Percentiles rank a stretch among this genome's conserved stretches.
These are phyloP conservation scores for Petrocephalus sullivani DNA, from an alignment of 2,797 vertebrate genomes.

Conservation along the genomic window DNA sequence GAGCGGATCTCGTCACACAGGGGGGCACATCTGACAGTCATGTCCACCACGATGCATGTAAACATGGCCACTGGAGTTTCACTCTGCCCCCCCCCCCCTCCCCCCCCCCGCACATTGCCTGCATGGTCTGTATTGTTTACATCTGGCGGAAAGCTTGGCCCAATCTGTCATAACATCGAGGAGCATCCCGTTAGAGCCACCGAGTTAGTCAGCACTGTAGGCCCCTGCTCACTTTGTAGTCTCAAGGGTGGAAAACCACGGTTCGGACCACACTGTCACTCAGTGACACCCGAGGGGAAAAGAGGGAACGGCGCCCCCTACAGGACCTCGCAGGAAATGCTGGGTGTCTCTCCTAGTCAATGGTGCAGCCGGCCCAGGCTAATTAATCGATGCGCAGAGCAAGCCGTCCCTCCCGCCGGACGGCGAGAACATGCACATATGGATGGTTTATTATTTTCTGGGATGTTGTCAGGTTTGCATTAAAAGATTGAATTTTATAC, in stretches of 20 bases:
- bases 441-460: not conserved
- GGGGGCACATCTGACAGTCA: constrained; percentile 78
- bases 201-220: not conserved
- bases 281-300: not conserved
- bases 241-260: not conserved
- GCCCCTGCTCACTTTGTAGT: not conserved
- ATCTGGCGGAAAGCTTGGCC: not conserved
- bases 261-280: not conserved
- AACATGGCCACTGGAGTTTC: not conserved
- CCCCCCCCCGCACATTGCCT: not conserved
- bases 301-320: not conserved
- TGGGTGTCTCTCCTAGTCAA: not conserved
- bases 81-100: not conserved
- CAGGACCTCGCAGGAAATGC: not conserved
- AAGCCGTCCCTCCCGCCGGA: not conserved
- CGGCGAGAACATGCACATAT: not conserved
- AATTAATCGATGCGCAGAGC: not conserved
- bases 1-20: constrained; percentile 81
- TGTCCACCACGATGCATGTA: constrained; percentile 72
- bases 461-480: not conserved
- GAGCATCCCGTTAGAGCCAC: not conserved
- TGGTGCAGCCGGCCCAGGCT: not conserved
- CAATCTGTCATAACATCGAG: not conserved
- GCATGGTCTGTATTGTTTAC: not conserved
- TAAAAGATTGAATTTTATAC: not conserved